Percentiles rank a stretch among this genome's conserved stretches.
Conservation (phyloP, 1,140 invertebrate genomes). For the Argopecten irradians region DNA sequence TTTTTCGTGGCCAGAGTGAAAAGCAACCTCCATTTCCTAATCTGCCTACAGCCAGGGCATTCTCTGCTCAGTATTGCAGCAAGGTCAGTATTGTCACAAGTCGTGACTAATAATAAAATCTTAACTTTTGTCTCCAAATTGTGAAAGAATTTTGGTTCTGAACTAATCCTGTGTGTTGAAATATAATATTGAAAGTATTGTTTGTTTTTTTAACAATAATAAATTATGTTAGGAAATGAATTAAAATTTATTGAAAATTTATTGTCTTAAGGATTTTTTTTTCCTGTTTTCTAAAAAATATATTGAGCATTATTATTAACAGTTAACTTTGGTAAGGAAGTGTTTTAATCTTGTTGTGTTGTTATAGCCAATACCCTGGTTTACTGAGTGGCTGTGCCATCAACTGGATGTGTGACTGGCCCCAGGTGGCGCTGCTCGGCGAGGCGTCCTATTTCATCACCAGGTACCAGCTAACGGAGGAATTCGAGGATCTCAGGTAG, state of each 20-base stretch:
- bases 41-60: slow-evolving; percentile 74
- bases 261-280: no score
- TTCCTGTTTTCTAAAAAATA: no score
- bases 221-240: not conserved
- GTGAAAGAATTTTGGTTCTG: not conserved
- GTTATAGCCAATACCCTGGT: slow-evolving; percentile 72
- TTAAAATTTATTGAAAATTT: not conserved
- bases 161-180: not conserved
- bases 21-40: slow-evolving; percentile 75
- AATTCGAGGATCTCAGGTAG: slow-evolving; percentile 73
- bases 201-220: no score
- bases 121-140: not conserved
- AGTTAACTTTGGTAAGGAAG: not conserved
- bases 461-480: slow-evolving; percentile 69
- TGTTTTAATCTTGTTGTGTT: slow-evolving; percentile 24
- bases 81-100: slow-evolving; percentile 57
- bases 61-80: slow-evolving; percentile 66
- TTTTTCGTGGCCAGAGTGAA: slow-evolving; percentile 76
- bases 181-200: no score
- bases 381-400: slow-evolving; percentile 75
- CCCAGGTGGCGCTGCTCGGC: slow-evolving; percentile 71
- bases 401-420: slow-evolving; percentile 77
- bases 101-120: not conserved
- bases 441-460: slow-evolving; percentile 75
- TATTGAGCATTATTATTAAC: not conserved